A percentile compares a stretch with the other conserved stretches of the same genome.
phyloP scores from a whole-genome alignment of 1,140 invertebrate species.

The Papilio machaon region DNA sequence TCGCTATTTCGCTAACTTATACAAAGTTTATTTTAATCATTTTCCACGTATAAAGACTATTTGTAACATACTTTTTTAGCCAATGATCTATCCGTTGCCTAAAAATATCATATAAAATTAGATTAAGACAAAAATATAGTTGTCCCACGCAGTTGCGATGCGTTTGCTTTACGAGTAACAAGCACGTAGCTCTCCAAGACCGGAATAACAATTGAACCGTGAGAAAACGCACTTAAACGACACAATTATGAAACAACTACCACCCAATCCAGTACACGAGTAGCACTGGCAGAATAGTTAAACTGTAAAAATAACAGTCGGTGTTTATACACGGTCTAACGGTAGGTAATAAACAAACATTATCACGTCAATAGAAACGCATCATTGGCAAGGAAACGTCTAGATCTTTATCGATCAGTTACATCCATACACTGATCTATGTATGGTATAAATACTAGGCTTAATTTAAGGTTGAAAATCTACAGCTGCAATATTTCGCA shows the following conservation, averaged over 20 bases:
- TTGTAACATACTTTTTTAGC: too few relatives aligned
- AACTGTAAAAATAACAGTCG: conserved; percentile 25
- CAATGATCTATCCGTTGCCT: too few relatives aligned
- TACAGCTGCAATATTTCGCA: neutral
- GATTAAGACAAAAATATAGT: conserved; percentile 56
- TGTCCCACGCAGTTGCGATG: conserved; percentile 60
- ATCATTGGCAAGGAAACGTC: conserved; percentile 7
- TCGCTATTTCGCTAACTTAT: neutral
- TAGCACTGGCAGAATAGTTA: conserved; percentile 19
- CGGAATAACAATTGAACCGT: conserved; percentile 76
- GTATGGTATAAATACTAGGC: conserved; percentile 1
- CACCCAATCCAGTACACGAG: neutral
- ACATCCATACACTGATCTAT: neutral
- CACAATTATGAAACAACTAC: conserved; percentile 63
- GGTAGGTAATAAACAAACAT: conserved; percentile 1
- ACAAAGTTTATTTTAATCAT: neutral
- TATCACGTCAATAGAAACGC: conserved; percentile 7
- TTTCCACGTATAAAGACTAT: too few relatives aligned
- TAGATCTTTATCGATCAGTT: neutral
- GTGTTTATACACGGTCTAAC: conserved; percentile 2
- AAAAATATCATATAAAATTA: conserved; percentile 37
- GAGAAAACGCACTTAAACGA: conserved; percentile 65
- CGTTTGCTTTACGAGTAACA: conserved; percentile 51
- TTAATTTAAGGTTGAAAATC: neutral
- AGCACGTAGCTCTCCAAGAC: conserved; percentile 61